Evolutionary conservation across 30 jellyfish, hydroid and myxozoan genomes (phyloP).

Genomic region (Pelagia noctiluca): DNA sequence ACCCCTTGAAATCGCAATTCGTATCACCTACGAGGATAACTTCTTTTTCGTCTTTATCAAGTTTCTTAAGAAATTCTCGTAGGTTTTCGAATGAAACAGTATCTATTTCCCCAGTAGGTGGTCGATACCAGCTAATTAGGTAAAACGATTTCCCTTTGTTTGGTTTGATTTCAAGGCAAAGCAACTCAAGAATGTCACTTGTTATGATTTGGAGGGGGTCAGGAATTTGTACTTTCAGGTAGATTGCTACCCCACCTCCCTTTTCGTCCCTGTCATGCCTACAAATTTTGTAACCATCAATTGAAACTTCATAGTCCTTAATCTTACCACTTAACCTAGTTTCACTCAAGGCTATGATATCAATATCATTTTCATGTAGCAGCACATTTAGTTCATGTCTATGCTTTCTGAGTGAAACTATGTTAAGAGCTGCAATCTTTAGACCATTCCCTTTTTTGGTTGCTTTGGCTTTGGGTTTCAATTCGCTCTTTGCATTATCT

Average conservation of each 20-base stretch:
- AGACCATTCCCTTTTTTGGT: slow-evolving; percentile 14
- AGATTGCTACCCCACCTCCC: slow-evolving; percentile 6
- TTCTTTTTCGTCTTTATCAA: slow-evolving; percentile 4
- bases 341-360: slow-evolving; percentile 8
- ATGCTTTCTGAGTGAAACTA: no score
- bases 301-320: slow-evolving; percentile 1
- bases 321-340: not conserved
- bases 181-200: no score
- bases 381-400: no score
- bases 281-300: not conserved
- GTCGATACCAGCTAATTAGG: slow-evolving; percentile 30
- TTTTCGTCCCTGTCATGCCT: slow-evolving; percentile 8
- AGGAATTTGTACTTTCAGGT: slow-evolving; percentile 12
- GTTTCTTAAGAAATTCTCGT: slow-evolving; percentile 15
- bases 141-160: slow-evolving; percentile 6
- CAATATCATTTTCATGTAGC: no score
- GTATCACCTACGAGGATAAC: no score
- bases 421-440: slow-evolving; percentile 17
- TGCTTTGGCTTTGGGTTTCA: not conserved
- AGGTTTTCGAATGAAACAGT: slow-evolving; percentile 15
- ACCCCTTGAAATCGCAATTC: no score
- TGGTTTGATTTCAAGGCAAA: no score
- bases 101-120: slow-evolving; percentile 15
- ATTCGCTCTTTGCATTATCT: slow-evolving; percentile 6
- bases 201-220: slow-evolving; percentile 8